A percentile compares a stretch with the other conserved stretches of the same genome.
phyloP scores from a whole-genome alignment of 1,140 invertebrate species.

The Cylas formicarius region DNA sequence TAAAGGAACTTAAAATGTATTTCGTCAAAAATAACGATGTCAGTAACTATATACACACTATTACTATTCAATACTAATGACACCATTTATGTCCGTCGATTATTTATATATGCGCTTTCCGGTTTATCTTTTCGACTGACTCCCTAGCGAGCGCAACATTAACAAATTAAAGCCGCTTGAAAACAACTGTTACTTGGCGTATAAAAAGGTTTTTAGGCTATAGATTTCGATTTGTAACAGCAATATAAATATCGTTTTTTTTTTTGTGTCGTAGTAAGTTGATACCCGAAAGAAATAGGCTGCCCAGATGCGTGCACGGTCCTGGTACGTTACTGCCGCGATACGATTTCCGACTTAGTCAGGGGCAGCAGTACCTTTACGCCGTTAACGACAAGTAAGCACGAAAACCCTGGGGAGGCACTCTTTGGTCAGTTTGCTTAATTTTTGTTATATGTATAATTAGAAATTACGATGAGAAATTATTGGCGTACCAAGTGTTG shows the following conservation, averaged over 20 bases:
- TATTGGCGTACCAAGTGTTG: conserved; percentile 76
- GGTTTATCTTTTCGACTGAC: too few relatives aligned
- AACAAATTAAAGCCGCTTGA: not conserved
- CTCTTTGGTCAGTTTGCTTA: not conserved
- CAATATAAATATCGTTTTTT: not conserved
- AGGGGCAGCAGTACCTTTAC: conserved; percentile 79
- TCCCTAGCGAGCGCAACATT: not conserved
- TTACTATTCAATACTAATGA: too few relatives aligned
- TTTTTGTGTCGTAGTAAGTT: conserved; percentile 53
- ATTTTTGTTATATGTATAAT: conserved; percentile 3
- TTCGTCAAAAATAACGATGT: too few relatives aligned
- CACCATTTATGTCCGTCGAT: too few relatives aligned
- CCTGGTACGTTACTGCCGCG: conserved; percentile 75
- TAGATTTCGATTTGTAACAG: not conserved
- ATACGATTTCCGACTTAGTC: conserved; percentile 68
- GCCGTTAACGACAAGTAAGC: conserved; percentile 59
- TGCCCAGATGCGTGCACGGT: conserved; percentile 71
- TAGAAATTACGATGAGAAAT: conserved; percentile 68
- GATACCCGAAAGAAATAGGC: conserved; percentile 60
- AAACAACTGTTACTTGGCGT: not conserved
- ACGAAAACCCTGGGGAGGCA: not conserved
- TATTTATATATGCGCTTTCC: too few relatives aligned
- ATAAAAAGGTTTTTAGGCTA: too few relatives aligned
- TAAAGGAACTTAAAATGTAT: too few relatives aligned
- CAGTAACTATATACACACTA: too few relatives aligned